A percentile compares a stretch with the other conserved stretches of the same genome.
Conservation (phyloP, 2,888 invertebrate genomes). For the Papilio demoleus region DNA sequence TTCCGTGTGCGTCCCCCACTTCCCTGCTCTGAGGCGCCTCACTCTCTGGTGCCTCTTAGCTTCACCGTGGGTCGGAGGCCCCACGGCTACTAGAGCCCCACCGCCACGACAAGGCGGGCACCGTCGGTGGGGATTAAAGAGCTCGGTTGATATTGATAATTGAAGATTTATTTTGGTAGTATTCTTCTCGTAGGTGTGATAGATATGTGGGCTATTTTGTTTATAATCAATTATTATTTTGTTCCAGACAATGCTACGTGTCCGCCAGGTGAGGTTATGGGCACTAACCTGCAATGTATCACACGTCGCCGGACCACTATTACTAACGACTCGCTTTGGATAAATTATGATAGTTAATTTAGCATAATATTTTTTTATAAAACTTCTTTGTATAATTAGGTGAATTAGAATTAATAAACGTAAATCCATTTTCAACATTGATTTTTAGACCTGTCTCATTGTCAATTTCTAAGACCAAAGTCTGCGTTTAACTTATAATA, state of each 20-base stretch:
- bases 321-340: conserved; percentile 59
- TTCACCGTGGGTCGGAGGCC: too few species aligned
- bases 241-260: conserved; percentile 57
- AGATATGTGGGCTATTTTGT: background rate
- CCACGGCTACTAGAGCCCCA: too few species aligned
- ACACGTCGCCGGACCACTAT: conserved; percentile 45
- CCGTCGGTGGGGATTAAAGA: background rate
- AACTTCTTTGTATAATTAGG: too few species aligned
- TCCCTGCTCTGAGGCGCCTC: too few species aligned
- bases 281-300: conserved; percentile 67
- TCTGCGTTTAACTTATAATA: too few species aligned
- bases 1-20: too few species aligned
- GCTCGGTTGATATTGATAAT: background rate
- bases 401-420: too few species aligned
- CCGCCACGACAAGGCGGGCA: too few species aligned
- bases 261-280: conserved; percentile 64
- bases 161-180: background rate
- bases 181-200: background rate
- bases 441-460: too few species aligned
- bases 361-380: background rate
- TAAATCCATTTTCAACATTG: too few species aligned
- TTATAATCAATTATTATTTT: conserved; percentile 29
- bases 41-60: too few species aligned
- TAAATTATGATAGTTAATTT: conserved; percentile 51
- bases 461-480: too few species aligned